phyloP scores from a whole-genome alignment of 2,113 vertebrate genomes.

The Pungitius pungitius region DNA sequence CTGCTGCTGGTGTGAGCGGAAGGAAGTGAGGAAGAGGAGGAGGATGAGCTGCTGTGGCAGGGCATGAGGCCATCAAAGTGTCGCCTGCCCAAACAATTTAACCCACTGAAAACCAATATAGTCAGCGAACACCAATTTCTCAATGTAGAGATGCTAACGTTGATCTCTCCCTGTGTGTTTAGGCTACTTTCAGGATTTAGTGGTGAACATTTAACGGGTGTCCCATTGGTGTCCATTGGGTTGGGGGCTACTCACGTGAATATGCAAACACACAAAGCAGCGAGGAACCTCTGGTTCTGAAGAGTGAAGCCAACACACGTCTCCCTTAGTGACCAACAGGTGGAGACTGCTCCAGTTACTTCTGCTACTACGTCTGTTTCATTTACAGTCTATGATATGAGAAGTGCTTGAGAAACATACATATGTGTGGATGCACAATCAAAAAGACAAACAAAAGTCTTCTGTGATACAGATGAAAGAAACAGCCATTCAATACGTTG shows the following conservation, averaged over 20 bases:
- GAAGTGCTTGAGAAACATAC: slow-evolving; percentile 1
- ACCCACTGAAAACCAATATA: neutral
- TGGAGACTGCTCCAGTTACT: too few relatives aligned
- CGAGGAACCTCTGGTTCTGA: too few relatives aligned
- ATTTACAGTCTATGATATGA: neutral
- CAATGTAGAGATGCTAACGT: neutral
- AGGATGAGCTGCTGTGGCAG: slow-evolving; percentile 57
- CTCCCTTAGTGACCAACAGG: too few relatives aligned
- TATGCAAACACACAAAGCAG: neutral
- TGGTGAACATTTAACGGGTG: too few relatives aligned
- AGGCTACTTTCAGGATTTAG: neutral
- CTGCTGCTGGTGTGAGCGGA: slow-evolving; percentile 71
- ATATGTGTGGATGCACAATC: neutral
- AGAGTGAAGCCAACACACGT: too few relatives aligned
- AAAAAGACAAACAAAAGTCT: neutral
- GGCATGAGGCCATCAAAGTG: slow-evolving; percentile 52
- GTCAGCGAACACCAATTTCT: neutral
- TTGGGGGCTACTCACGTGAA: neutral
- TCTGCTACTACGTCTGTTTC: neutral
- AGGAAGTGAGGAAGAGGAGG: slow-evolving; percentile 47
- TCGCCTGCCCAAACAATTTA: slow-evolving; percentile 30
- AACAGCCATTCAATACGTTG: too few relatives aligned
- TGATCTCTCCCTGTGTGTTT: neutral
- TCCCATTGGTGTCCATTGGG: too few relatives aligned
- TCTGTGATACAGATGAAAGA: neutral